phyloP scores from a whole-genome alignment of 2,797 vertebrate genomes.

The Mus spretus region DNA sequence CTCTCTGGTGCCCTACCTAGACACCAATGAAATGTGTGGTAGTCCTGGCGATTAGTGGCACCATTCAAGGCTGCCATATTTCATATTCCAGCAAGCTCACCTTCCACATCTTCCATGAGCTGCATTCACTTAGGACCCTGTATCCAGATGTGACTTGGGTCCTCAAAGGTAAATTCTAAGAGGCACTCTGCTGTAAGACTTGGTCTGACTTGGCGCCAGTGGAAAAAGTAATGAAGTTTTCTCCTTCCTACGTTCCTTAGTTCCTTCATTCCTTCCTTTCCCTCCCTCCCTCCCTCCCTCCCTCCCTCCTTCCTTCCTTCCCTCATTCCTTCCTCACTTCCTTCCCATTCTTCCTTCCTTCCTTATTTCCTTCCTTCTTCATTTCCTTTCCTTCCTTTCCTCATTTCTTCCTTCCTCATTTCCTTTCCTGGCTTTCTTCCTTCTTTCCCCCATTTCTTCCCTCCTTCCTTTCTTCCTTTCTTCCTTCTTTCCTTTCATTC shows the following conservation, averaged over 20 bases:
- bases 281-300: accelerated
- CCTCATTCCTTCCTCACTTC: no score
- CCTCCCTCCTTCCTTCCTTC: accelerated
- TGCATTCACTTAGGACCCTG: conserved; percentile 25
- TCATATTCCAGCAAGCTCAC: not conserved
- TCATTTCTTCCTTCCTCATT: no score
- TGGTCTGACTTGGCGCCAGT: not conserved
- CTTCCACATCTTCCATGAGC: conserved; percentile 64
- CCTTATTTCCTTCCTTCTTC: accelerated
- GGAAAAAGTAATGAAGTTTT: not conserved
- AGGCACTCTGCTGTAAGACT: not conserved
- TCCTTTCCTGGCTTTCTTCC: no score
- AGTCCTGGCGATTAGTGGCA: not conserved
- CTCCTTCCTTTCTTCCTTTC: no score
- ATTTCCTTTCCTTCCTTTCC: no score
- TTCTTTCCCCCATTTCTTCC: no score
- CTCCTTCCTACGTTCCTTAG: no score
- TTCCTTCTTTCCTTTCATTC: no score
- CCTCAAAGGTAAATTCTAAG: not conserved
- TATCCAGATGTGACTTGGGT: not conserved
- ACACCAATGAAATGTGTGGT: not conserved
- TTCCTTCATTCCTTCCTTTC: no score
- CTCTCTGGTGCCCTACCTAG: conserved; percentile 54
- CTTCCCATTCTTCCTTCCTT: accelerated
- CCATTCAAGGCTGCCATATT: conserved; percentile 1